phyloP scores from a whole-genome alignment of 2,797 vertebrate species.

The Diceros bicornis region DNA sequence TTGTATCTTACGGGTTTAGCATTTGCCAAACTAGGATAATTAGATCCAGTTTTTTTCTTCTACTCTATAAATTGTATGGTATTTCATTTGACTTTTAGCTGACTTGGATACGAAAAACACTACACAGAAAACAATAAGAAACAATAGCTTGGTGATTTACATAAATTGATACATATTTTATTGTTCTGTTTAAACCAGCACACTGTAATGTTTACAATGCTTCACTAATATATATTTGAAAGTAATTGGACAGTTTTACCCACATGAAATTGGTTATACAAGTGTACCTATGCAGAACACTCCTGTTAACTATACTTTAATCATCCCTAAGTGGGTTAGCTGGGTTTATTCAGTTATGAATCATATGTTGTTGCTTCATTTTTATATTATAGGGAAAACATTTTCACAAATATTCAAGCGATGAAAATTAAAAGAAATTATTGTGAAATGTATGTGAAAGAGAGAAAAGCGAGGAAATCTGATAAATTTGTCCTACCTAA shows the following conservation, averaged over 20 bases:
- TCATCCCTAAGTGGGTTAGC: constrained; percentile 80
- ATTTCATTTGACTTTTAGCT: constrained; percentile 63
- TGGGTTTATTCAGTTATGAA: constrained; percentile 84
- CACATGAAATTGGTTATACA: constrained; percentile 80
- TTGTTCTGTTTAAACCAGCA: constrained; percentile 71
- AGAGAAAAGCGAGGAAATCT: constrained; percentile 63
- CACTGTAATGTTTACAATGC: constrained; percentile 73
- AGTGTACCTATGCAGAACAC: constrained; percentile 72
- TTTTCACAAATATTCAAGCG: constrained; percentile 82
- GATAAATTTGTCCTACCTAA: neutral
- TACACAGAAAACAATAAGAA: constrained; percentile 48
- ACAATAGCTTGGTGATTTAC: constrained; percentile 60
- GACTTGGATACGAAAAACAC: constrained; percentile 75
- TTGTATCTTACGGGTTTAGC: neutral
- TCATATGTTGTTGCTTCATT: constrained; percentile 79
- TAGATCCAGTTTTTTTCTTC: neutral
- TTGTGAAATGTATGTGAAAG: constrained; percentile 67
- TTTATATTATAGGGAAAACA: constrained; percentile 71
- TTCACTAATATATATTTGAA: constrained; percentile 84
- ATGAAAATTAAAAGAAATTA: constrained; percentile 79
- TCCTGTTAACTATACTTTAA: constrained; percentile 83
- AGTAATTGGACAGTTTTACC: constrained; percentile 85
- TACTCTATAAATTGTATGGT: neutral
- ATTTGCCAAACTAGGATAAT: constrained; percentile 20
- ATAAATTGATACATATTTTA: constrained; percentile 78